Evolutionary conservation across 2,113 vertebrate species (phyloP).

Genomic region (Maccullochella peelii): DNA sequence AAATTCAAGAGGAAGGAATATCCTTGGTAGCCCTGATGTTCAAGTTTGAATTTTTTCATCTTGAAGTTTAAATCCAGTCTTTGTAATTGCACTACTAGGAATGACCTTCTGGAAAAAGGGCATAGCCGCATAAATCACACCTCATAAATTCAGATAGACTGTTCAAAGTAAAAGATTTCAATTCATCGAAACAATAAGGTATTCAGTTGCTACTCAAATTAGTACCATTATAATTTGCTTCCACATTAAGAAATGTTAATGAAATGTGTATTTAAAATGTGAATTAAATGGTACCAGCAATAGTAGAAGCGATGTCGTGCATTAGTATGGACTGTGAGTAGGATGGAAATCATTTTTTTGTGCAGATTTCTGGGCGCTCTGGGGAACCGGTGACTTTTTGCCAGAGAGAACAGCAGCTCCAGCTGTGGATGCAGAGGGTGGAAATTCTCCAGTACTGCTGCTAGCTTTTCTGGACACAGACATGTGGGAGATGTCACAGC

Average conservation of each 20-base stretch:
- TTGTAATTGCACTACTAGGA: not conserved
- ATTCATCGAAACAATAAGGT: no score
- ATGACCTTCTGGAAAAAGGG: not conserved
- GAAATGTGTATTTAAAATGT: not conserved
- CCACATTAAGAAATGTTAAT: not conserved
- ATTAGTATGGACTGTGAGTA: conserved; percentile 6
- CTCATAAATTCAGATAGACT: not conserved
- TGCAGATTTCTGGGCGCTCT: conserved; percentile 43
- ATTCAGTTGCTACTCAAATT: not conserved
- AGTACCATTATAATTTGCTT: not conserved
- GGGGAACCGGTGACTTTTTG: conserved; percentile 43
- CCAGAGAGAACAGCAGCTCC: conserved; percentile 52
- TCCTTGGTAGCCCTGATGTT: not conserved
- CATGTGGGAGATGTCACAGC: conserved; percentile 54
- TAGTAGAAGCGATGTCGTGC: not conserved
- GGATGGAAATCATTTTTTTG: conserved; percentile 24
- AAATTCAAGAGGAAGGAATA: not conserved
- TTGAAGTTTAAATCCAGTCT: not conserved
- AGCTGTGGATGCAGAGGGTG: conserved; percentile 35
- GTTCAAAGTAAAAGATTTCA: not conserved
- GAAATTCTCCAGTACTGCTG: conserved; percentile 60
- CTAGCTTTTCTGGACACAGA: conserved; percentile 52
- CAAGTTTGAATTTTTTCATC: not conserved
- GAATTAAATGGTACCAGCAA: not conserved
- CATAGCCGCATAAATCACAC: not conserved